Evolutionary conservation across 2,888 invertebrate species (phyloP).

Genomic region (Clusia tigrina): DNA sequence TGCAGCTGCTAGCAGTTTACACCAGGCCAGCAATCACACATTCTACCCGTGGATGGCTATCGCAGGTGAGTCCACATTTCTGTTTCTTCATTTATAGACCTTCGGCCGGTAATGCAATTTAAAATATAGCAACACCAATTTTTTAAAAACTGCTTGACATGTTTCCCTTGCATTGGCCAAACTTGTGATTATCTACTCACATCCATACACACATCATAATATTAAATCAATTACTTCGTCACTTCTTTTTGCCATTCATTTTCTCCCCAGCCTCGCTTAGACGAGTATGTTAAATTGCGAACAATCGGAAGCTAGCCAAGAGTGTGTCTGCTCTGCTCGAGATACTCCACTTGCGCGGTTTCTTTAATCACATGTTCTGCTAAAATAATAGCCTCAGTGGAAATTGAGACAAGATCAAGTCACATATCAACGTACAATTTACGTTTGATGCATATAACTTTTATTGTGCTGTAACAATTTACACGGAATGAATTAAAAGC

Average conservation of each 20-base stretch:
- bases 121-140: neutral
- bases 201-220: slow-evolving; percentile 15
- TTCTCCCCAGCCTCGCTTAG: neutral
- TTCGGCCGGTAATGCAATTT: neutral
- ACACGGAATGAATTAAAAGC: too few species aligned
- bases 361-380: slow-evolving; percentile 10
- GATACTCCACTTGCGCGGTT: neutral
- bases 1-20: slow-evolving; percentile 84
- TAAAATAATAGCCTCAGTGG: slow-evolving; percentile 4
- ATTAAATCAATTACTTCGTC: slow-evolving; percentile 27
- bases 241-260: slow-evolving; percentile 6
- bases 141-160: neutral
- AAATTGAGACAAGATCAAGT: slow-evolving; percentile 1
- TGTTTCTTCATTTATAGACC: too few species aligned
- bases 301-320: neutral
- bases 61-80: slow-evolving; percentile 83
- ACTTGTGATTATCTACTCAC: slow-evolving; percentile 21
- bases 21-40: slow-evolving; percentile 89
- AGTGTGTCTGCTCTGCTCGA: neutral
- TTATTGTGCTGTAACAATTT: neutral
- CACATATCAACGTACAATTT: too few species aligned
- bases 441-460: neutral
- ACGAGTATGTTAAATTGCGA: slow-evolving; percentile 1
- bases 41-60: slow-evolving; percentile 99
- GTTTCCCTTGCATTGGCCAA: neutral